phyloP scores from a whole-genome alignment of 2,113 vertebrate species.

The Lontra canadensis region DNA sequence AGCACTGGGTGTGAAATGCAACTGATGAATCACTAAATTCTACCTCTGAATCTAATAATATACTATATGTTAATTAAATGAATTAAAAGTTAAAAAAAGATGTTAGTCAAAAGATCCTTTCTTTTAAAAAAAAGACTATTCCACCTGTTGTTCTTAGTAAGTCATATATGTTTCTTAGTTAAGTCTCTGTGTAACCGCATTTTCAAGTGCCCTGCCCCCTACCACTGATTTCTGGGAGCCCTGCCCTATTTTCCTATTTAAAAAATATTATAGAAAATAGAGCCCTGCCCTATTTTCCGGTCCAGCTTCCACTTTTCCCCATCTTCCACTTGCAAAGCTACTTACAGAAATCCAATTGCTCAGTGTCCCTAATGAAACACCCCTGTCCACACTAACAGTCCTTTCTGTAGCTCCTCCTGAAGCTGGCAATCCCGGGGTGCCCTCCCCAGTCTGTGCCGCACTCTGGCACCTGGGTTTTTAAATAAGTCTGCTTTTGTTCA shows the following conservation, averaged over 20 bases:
- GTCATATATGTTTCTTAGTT: not conserved
- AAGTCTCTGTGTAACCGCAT: not conserved
- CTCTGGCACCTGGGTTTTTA: not conserved
- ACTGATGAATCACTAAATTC: not conserved
- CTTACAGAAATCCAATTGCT: not conserved
- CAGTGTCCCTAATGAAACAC: not conserved
- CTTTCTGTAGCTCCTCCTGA: not conserved
- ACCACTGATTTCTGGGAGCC: not conserved
- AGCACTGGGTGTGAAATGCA: not conserved
- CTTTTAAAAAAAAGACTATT: not conserved
- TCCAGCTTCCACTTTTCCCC: not conserved
- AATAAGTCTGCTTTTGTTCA: not conserved
- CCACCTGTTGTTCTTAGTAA: not conserved
- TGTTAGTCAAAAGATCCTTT: not conserved
- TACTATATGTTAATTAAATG: not conserved
- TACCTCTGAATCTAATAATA: not conserved
- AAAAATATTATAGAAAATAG: no score
- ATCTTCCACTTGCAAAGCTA: not conserved
- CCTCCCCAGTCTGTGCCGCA: not conserved
- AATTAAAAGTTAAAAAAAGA: not conserved
- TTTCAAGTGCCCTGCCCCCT: not conserved
- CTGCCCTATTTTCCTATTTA: not conserved
- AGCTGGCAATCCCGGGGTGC: not conserved
- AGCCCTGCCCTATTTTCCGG: not conserved
- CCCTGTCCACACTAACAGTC: not conserved